A percentile compares a stretch with the other conserved stretches of the same genome.
These are phyloP conservation scores for Argyresthia albistria DNA, from an alignment of 2,888 invertebrate species.

Conservation along the genomic window DNA sequence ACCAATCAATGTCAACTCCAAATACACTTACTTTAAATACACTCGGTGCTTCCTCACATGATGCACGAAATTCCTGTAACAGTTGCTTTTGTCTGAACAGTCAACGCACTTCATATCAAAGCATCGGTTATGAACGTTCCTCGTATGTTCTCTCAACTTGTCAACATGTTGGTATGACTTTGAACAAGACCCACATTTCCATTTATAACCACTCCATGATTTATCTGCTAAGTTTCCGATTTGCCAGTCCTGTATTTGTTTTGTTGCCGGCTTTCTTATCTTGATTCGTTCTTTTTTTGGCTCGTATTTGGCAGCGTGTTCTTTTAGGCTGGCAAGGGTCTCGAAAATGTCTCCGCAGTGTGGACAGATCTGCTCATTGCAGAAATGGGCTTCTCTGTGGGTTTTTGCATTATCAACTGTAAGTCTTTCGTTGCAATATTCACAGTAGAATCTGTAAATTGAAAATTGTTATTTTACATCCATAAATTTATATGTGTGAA, in stretches of 20 bases:
- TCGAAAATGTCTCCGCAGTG: neutral
- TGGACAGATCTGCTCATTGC: neutral
- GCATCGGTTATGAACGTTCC: slow-evolving; percentile 58
- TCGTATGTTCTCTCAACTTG: slow-evolving; percentile 57
- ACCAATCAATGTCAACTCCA: no score
- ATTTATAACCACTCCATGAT: slow-evolving; percentile 5
- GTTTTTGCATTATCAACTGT: neutral
- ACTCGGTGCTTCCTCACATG: slow-evolving; percentile 67
- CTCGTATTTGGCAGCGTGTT: no score
- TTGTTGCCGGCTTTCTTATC: no score
- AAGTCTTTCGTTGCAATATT: slow-evolving; percentile 15
- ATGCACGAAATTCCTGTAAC: slow-evolving; percentile 68
- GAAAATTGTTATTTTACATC: no score
- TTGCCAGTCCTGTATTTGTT: no score
- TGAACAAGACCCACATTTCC: slow-evolving; percentile 3
- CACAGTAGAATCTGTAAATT: slow-evolving; percentile 14
- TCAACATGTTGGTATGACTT: neutral
- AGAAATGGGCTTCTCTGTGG: neutral
- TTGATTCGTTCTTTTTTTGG: no score
- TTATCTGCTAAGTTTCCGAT: neutral
- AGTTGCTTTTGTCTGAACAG: slow-evolving; percentile 70
- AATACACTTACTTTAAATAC: slow-evolving; percentile 41
- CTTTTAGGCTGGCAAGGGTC: no score
- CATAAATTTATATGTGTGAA: no score
- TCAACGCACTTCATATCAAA: slow-evolving; percentile 69